Percentiles rank a stretch among this genome's conserved stretches.
phyloP scores from a whole-genome alignment of 2,888 invertebrate genomes.

The Polymixis flavicincta region DNA sequence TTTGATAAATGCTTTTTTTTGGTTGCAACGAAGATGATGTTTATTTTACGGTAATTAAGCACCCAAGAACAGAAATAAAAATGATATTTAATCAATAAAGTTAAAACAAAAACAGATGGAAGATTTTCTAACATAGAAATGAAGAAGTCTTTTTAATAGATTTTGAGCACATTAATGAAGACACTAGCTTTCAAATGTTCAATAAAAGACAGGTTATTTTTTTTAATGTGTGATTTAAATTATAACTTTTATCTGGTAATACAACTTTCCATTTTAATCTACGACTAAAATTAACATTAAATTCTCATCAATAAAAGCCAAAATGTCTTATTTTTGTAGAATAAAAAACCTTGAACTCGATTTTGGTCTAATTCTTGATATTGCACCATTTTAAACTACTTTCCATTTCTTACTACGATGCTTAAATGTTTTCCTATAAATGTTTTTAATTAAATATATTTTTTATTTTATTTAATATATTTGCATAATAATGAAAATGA shows the following conservation, averaged over 20 bases:
- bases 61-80: no score
- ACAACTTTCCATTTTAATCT: constrained; percentile 62
- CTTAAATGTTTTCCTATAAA: neutral
- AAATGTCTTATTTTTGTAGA: constrained; percentile 30
- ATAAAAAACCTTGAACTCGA: constrained; percentile 9
- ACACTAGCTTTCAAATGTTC: constrained; percentile 37
- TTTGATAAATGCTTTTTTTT: neutral
- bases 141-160: neutral
- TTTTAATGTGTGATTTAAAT: constrained; percentile 23
- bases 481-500: no score
- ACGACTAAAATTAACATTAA: constrained; percentile 27
- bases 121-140: constrained; percentile 3
- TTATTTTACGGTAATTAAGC: no score
- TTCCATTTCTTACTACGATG: constrained; percentile 34
- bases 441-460: no score
- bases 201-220: constrained; percentile 30
- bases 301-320: neutral
- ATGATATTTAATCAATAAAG: no score
- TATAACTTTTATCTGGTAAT: constrained; percentile 38
- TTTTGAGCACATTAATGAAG: constrained; percentile 46
- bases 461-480: no score
- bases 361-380: constrained; percentile 7
- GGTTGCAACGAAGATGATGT: neutral
- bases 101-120: neutral
- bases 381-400: constrained; percentile 24